These are phyloP conservation scores for Xiphydria camelus DNA, from an alignment of 2,888 invertebrate species.

Conservation along the genomic window DNA sequence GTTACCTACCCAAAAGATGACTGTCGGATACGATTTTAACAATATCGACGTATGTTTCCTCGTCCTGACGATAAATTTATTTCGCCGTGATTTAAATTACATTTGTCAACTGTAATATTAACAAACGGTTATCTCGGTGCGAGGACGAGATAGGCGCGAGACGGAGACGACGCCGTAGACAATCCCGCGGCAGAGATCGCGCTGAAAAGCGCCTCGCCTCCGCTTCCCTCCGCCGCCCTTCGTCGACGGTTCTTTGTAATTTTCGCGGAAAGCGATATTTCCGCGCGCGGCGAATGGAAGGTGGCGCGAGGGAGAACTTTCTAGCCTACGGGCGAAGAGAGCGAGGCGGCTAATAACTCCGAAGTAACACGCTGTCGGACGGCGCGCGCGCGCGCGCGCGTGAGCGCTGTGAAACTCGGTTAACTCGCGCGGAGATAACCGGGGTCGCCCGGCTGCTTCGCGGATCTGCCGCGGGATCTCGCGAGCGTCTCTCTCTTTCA, in stretches of 20 bases:
- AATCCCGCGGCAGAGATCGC: too few relatives aligned
- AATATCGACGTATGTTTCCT: too few relatives aligned
- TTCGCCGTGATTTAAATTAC: too few relatives aligned
- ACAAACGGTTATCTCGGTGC: too few relatives aligned
- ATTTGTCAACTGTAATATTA: too few relatives aligned
- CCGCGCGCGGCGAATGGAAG: constrained; percentile 1
- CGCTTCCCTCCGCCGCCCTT: constrained; percentile 16
- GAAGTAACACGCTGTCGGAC: constrained; percentile 33
- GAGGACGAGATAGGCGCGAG: too few relatives aligned
- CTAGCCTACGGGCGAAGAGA: constrained; percentile 2
- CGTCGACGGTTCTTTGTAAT: constrained; percentile 22
- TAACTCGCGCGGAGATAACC: constrained; percentile 46
- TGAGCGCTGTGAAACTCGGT: constrained; percentile 39
- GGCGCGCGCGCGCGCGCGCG: too few relatives aligned
- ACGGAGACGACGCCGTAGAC: too few relatives aligned
- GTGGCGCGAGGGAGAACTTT: background rate
- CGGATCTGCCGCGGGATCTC: background rate
- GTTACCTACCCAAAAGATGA: too few relatives aligned
- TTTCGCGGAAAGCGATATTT: background rate
- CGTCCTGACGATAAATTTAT: too few relatives aligned
- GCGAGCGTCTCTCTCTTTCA: background rate
- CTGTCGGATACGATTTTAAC: too few relatives aligned
- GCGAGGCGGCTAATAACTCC: constrained; percentile 35
- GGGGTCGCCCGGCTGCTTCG: background rate
- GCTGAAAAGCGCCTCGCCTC: constrained; percentile 11